phyloP scores from a whole-genome alignment of 2,888 invertebrate genomes.

The Girardia tigrina region DNA sequence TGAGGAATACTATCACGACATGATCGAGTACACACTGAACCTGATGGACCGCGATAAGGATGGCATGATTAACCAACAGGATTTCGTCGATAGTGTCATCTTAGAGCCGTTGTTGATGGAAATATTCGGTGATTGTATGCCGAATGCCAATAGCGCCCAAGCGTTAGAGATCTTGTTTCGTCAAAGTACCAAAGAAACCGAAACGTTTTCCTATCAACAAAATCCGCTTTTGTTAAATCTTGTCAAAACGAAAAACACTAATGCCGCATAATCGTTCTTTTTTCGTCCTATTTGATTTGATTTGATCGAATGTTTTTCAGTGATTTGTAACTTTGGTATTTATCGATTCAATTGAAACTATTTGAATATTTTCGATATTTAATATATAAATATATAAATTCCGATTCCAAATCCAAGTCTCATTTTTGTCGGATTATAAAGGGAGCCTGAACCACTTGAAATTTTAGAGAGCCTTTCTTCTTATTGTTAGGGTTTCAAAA shows the following conservation, averaged over 20 bases:
- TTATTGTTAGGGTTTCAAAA: too few species aligned
- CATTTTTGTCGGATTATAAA: too few species aligned
- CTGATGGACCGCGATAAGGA: slow-evolving; percentile 2
- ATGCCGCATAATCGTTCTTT: background rate
- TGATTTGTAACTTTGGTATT: too few species aligned
- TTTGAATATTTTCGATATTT: too few species aligned
- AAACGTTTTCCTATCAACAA: slow-evolving; percentile 13
- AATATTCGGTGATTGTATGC: slow-evolving; percentile 28
- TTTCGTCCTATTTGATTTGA: too few species aligned
- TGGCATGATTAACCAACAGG: background rate
- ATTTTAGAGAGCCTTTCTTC: too few species aligned
- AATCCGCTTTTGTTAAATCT: background rate
- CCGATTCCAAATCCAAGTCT: too few species aligned
- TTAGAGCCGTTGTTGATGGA: slow-evolving; percentile 27
- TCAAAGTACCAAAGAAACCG: background rate
- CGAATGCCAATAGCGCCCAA: slow-evolving; percentile 12
- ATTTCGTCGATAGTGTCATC: slow-evolving; percentile 26
- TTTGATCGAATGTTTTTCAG: background rate
- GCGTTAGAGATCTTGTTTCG: background rate
- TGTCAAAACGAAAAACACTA: background rate
- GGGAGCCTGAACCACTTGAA: too few species aligned
- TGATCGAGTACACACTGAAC: slow-evolving; percentile 6
- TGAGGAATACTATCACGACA: slow-evolving; percentile 27
- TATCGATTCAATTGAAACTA: too few species aligned
- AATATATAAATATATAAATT: too few species aligned